Evolutionary conservation across 2,888 invertebrate species (phyloP), one percentile per base, ranked within the genome.

Genomic region (Heterodera filipjevi): DNA sequence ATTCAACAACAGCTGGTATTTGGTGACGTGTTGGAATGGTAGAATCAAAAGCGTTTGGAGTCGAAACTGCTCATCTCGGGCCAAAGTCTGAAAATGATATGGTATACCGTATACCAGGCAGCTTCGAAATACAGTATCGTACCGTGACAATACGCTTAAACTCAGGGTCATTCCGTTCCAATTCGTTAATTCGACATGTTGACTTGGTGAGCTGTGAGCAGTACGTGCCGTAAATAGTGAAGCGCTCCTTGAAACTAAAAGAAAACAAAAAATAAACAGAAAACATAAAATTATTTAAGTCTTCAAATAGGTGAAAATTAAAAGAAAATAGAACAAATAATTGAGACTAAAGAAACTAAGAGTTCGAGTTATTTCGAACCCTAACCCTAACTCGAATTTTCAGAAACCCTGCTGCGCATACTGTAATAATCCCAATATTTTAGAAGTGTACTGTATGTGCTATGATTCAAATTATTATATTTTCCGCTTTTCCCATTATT

Each of bases 11-110:
- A 99, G 92, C 90, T 97, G 97, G 91, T 99, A 99, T 90, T 98
- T 99, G 82, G 99, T 92, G 85, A 99, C 94, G 89, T 99, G 92
- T 91, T 99, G 99, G 95, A 99, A 96, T 68, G 99, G 99, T 82
- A 99, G 96, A 33, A 96, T 95, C 71, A 99, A 91, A 83, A 99
- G 94, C 90, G 99, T 99, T 73, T 96, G 92, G 84, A 99, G 91
- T 90, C 95, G 95, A 89, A 98, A 95, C 68, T 88, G 86, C 22
- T 95, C 95, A 87, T 95, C 94, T 87, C 94, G 93, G 90, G 97
- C 96, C 90, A 95, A 95, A 91, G 93, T 93, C 95, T 95, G 90
- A 30, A 92, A 30, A 70, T 44, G 32, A 79, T 14, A 35, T 74
- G 22, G 32, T 32, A 30, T 46, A 46, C 16, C n/a, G 46, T 46